These are phyloP conservation scores for Spatula clypeata DNA, from an alignment of 2,797 vertebrate species.

Conservation along the genomic window DNA sequence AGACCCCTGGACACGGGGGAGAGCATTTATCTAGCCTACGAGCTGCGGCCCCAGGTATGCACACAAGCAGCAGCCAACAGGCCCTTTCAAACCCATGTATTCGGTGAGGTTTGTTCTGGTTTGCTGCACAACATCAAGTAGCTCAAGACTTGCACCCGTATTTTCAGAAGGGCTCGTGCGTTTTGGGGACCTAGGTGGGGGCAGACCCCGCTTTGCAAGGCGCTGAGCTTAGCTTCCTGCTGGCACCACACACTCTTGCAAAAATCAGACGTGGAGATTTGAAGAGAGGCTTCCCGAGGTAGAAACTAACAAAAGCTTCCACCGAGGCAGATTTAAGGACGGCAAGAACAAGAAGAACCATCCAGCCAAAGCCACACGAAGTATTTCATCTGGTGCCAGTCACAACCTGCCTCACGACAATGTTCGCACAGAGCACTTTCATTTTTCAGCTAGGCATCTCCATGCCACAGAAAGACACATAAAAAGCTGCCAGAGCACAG, in stretches of 20 bases:
- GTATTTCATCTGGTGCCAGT: rapidly evolving
- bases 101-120: background rate
- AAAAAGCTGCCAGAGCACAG: background rate
- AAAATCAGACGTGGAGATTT: background rate
- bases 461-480: rapidly evolving
- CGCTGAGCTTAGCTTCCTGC: background rate
- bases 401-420: rapidly evolving
- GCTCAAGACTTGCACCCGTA: background rate
- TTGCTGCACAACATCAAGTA: background rate
- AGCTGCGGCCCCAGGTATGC: too few species aligned
- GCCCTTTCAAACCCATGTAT: background rate
- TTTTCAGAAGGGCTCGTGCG: background rate
- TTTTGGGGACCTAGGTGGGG: background rate
- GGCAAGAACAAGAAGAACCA: background rate
- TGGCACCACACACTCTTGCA: background rate
- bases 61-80: background rate
- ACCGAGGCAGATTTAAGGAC: background rate
- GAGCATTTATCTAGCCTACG: too few species aligned
- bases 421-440: rapidly evolving
- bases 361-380: rapidly evolving
- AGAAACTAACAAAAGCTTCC: background rate
- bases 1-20: too few species aligned
- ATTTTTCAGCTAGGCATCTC: background rate
- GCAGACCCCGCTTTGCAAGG: background rate
- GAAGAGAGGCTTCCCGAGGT: rapidly evolving